These are phyloP conservation scores for Sorex fumeus DNA, from an alignment of 2,113 vertebrate species.

Conservation along the genomic window DNA sequence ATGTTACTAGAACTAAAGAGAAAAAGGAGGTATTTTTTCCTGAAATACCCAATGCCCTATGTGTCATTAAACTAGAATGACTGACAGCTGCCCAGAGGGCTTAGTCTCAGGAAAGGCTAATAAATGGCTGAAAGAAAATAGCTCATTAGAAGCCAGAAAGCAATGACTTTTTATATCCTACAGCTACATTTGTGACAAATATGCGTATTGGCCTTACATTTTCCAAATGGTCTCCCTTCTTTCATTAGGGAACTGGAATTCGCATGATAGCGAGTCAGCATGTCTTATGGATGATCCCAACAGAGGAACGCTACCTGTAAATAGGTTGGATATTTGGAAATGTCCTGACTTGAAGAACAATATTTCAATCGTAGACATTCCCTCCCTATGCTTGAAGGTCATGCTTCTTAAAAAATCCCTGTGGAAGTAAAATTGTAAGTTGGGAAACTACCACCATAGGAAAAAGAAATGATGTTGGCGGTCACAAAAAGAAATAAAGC, in stretches of 20 bases:
- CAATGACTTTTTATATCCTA: slow-evolving; percentile 72
- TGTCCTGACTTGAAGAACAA: slow-evolving; percentile 19
- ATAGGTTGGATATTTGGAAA: slow-evolving; percentile 23
- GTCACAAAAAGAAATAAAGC: slow-evolving; percentile 33
- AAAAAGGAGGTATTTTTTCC: slow-evolving; percentile 67
- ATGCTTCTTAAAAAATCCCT: slow-evolving; percentile 40
- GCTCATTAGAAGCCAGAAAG: slow-evolving; percentile 75
- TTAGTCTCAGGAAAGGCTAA: slow-evolving; percentile 70
- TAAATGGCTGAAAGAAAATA: slow-evolving; percentile 71
- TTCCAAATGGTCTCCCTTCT: slow-evolving; percentile 53
- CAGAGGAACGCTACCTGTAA: background rate
- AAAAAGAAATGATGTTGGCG: background rate
- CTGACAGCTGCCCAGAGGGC: slow-evolving; percentile 68
- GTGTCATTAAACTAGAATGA: slow-evolving; percentile 63
- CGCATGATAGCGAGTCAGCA: background rate
- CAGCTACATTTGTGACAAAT: slow-evolving; percentile 72
- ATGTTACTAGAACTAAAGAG: slow-evolving; percentile 62
- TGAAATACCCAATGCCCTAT: slow-evolving; percentile 31
- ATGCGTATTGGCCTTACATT: slow-evolving; percentile 57
- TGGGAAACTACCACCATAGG: slow-evolving; percentile 32
- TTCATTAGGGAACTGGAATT: slow-evolving; percentile 31
- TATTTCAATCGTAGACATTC: slow-evolving; percentile 31
- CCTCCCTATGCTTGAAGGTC: slow-evolving; percentile 41
- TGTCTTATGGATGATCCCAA: background rate
- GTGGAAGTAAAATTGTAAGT: slow-evolving; percentile 50